phyloP scores from a whole-genome alignment of 2,113 vertebrate species.

The Microtus richardsoni region DNA sequence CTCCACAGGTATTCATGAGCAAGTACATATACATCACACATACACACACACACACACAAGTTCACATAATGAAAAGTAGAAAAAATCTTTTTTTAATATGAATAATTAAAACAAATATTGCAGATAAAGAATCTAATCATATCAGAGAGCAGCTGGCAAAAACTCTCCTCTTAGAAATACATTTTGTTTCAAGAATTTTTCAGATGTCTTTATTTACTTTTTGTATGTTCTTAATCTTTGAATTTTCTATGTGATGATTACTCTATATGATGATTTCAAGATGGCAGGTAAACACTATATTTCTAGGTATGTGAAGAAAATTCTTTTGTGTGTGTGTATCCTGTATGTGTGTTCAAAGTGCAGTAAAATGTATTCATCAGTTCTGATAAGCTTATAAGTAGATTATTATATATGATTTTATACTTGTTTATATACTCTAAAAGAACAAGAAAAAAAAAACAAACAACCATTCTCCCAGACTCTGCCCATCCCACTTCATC shows the following conservation, averaged over 20 bases:
- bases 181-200: too few relatives aligned
- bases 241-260: conserved; percentile 50
- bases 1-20: not conserved
- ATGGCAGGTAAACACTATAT: not conserved
- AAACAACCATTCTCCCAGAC: not conserved
- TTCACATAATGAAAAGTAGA: not conserved
- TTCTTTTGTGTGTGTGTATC: not conserved
- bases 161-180: too few relatives aligned
- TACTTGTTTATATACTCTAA: not conserved
- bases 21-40: not conserved
- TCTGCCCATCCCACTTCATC: not conserved
- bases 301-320: not conserved
- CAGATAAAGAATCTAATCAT: not conserved
- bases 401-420: not conserved
- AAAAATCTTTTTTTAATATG: not conserved
- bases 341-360: not conserved
- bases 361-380: not conserved
- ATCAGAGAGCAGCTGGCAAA: not conserved
- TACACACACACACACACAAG: not conserved
- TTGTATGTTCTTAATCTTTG: not conserved
- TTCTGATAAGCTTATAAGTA: not conserved
- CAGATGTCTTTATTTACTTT: too few relatives aligned
- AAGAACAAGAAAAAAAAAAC: not conserved
- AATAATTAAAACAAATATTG: not conserved
- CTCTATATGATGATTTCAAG: conserved; percentile 52